A percentile compares a stretch with the other conserved stretches of the same genome.
phyloP scores from a whole-genome alignment of 2,113 vertebrate genomes.

The Megaleporinus macrocephalus region DNA sequence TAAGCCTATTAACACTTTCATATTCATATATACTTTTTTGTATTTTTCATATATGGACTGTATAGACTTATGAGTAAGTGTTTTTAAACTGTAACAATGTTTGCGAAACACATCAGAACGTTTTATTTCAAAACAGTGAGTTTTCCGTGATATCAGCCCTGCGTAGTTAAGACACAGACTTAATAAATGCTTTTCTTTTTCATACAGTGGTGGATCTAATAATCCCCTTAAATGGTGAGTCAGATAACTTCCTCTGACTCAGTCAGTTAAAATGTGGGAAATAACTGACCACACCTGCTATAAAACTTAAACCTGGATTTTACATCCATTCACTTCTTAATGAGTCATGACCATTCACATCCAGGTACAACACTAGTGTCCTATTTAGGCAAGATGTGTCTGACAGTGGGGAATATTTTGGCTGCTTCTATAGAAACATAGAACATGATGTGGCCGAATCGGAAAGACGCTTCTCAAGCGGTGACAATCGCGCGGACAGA shows the following conservation, averaged over 20 bases:
- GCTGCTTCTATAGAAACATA: neutral
- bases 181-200: too few species aligned
- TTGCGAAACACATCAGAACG: too few species aligned
- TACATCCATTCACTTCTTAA: neutral
- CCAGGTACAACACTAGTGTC: neutral
- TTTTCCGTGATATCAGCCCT: too few species aligned
- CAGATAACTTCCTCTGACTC: neutral
- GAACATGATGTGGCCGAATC: neutral
- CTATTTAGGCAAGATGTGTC: neutral
- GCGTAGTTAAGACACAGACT: too few species aligned
- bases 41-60: too few species aligned
- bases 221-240: slow-evolving; percentile 14
- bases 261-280: neutral
- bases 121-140: too few species aligned
- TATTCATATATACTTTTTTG: too few species aligned
- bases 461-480: neutral
- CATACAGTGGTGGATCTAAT: slow-evolving; percentile 7
- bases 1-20: too few species aligned
- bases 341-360: neutral
- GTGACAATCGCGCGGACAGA: neutral
- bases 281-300: neutral
- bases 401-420: neutral
- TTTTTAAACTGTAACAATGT: too few species aligned
- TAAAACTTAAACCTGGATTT: neutral
- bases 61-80: too few species aligned